These are phyloP conservation scores for Cylloceria caligata DNA, from an alignment of 2,888 invertebrate species.

Conservation along the genomic window DNA sequence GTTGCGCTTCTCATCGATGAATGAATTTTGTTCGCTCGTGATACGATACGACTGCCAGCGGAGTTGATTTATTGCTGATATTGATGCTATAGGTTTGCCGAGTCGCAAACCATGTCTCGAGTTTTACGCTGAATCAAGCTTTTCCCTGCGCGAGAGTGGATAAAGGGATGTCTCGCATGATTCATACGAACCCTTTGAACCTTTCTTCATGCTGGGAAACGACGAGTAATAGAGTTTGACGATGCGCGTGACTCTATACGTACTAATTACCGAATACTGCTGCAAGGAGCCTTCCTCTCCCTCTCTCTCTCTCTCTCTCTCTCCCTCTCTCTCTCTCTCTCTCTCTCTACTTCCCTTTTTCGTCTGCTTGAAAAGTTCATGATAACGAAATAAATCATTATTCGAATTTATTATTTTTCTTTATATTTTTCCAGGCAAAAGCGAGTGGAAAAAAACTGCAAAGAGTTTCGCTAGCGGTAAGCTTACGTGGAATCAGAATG, in stretches of 20 bases:
- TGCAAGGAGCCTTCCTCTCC: neutral
- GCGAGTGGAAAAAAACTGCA: slow-evolving; percentile 86
- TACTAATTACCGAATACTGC: neutral
- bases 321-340: neutral
- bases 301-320: neutral
- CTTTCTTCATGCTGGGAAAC: slow-evolving; percentile 2
- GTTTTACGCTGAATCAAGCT: neutral
- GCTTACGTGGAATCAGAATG: slow-evolving; percentile 91
- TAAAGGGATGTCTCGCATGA: neutral
- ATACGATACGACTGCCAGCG: neutral
- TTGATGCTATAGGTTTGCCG: neutral
- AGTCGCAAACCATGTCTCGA: neutral
- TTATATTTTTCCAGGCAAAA: slow-evolving; percentile 85
- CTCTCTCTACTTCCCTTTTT: neutral
- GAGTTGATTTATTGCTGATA: neutral
- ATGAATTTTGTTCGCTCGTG: neutral
- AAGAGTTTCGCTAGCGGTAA: slow-evolving; percentile 90
- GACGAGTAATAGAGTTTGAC: neutral
- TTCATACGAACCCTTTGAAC: slow-evolving; percentile 2
- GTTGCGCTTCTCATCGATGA: slow-evolving; percentile 19
- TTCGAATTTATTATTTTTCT: neutral
- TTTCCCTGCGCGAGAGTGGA: neutral
- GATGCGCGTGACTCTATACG: slow-evolving; percentile 2
- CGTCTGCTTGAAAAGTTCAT: neutral
- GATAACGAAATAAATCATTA: neutral